Conservation (phyloP, 2,888 invertebrate genomes). For the Andrena haemorrhoa region DNA sequence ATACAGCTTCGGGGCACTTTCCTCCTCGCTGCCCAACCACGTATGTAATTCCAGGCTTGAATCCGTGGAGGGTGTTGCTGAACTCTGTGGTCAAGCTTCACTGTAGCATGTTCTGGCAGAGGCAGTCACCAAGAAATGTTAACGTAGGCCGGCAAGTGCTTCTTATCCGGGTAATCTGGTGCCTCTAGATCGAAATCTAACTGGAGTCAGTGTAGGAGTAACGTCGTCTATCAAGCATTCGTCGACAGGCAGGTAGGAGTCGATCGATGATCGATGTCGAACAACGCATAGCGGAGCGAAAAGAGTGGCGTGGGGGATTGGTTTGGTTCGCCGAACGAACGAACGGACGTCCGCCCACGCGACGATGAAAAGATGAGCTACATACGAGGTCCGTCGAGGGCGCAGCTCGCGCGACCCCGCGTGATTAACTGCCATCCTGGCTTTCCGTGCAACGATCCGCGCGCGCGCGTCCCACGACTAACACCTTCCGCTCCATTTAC, state of each 20-base stretch:
- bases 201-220: conserved; percentile 20
- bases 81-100: no score
- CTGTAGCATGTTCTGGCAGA: no score
- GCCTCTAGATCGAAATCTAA: conserved; percentile 13
- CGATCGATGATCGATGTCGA: conserved; percentile 11
- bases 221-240: neutral
- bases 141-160: no score
- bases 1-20: conserved; percentile 46
- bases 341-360: conserved; percentile 41
- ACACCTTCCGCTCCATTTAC: conserved; percentile 79
- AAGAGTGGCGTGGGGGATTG: no score
- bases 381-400: neutral
- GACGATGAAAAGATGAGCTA: conserved; percentile 11
- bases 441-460: conserved; percentile 33
- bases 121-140: no score
- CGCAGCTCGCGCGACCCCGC: conserved; percentile 22
- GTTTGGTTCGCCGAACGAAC: neutral
- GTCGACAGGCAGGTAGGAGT: neutral
- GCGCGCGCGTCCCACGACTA: conserved; percentile 69
- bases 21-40: neutral
- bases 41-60: neutral
- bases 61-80: no score
- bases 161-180: neutral
- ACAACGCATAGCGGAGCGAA: no score
- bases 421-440: conserved; percentile 65